A percentile compares a stretch with the other conserved stretches of the same genome.
Evolutionary conservation across 2,888 invertebrate species (phyloP).

Genomic region (Drosophila cognata): DNA sequence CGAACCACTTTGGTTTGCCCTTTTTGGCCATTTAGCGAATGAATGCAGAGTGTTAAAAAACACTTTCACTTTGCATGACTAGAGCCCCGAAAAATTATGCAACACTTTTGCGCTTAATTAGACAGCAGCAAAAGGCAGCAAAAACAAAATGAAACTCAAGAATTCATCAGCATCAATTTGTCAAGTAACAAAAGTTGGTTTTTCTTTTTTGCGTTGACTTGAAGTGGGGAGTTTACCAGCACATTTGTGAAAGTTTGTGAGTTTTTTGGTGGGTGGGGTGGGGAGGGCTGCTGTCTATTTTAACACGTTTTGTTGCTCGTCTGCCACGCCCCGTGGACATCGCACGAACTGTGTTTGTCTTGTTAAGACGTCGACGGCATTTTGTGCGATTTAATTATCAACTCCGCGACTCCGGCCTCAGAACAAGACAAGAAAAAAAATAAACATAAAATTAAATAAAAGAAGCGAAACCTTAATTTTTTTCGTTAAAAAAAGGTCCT

Average conservation of each 20-base stretch:
- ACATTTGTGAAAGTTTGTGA: neutral
- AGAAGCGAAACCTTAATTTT: slow-evolving; percentile 26
- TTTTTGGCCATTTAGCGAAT: neutral
- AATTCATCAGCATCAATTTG: slow-evolving; percentile 72
- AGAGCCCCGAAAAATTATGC: slow-evolving; percentile 55
- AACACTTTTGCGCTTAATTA: slow-evolving; percentile 64
- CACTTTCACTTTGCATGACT: slow-evolving; percentile 48
- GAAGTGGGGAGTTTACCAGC: slow-evolving; percentile 29
- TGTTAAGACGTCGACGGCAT: slow-evolving; percentile 58
- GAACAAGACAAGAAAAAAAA: slow-evolving; percentile 1
- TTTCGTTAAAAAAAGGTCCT: slow-evolving; percentile 9
- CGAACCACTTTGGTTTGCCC: neutral
- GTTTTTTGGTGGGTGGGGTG: neutral
- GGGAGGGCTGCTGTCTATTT: slow-evolving; percentile 62
- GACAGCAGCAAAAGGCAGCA: slow-evolving; percentile 45
- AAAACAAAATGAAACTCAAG: slow-evolving; percentile 54
- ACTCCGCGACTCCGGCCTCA: slow-evolving; percentile 39
- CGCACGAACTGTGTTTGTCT: slow-evolving; percentile 69
- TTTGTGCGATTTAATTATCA: slow-evolving; percentile 74
- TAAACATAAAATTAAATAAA: neutral
- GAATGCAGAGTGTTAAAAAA: slow-evolving; percentile 25
- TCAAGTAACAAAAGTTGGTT: slow-evolving; percentile 60
- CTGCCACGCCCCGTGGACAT: slow-evolving; percentile 42
- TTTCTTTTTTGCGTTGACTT: slow-evolving; percentile 24
- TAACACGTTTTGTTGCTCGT: slow-evolving; percentile 65